Evolutionary conservation across 2,888 invertebrate species (phyloP).

Genomic region (Mellilla xanthometata): DNA sequence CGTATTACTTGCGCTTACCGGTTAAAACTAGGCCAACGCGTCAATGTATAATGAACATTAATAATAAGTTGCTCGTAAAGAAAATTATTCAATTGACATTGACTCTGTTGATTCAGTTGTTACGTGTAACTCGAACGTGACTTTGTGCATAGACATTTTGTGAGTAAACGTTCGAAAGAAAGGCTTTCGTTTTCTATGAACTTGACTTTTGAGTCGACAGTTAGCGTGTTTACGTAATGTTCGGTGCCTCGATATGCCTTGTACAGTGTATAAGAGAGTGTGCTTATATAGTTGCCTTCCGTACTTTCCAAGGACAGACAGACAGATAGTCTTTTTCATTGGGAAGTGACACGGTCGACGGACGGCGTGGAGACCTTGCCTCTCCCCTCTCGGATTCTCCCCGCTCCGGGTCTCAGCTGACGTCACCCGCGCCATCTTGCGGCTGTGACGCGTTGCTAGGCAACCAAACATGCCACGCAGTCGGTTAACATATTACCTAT

Average conservation of each 20-base stretch:
- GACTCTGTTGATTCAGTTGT: constrained; percentile 46
- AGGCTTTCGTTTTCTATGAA: constrained; percentile 69
- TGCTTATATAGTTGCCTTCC: constrained; percentile 42
- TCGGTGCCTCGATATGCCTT: constrained; percentile 18
- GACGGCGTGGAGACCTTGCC: constrained; percentile 65
- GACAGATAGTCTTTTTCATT: constrained; percentile 67
- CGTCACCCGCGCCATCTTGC: constrained; percentile 80
- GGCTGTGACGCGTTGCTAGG: constrained; percentile 71
- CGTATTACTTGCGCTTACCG: constrained; percentile 1
- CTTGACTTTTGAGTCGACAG: constrained; percentile 57
- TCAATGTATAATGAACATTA: constrained; percentile 22
- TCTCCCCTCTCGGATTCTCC: constrained; percentile 40
- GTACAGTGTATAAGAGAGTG: constrained; percentile 1
- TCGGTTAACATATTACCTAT: constrained; percentile 26
- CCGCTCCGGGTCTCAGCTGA: constrained; percentile 53
- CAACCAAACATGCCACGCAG: constrained; percentile 65
- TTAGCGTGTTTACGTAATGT: constrained; percentile 43
- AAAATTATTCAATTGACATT: constrained; percentile 36
- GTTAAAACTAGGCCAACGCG: not conserved
- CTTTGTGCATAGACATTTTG: not conserved
- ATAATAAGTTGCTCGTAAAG: constrained; percentile 1
- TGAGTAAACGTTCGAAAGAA: constrained; percentile 16
- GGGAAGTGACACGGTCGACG: constrained; percentile 74
- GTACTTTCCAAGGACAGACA: constrained; percentile 65
- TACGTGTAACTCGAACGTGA: constrained; percentile 1